Conservation (phyloP, 2,888 invertebrate genomes). For the Cheilosia scutellata region DNA sequence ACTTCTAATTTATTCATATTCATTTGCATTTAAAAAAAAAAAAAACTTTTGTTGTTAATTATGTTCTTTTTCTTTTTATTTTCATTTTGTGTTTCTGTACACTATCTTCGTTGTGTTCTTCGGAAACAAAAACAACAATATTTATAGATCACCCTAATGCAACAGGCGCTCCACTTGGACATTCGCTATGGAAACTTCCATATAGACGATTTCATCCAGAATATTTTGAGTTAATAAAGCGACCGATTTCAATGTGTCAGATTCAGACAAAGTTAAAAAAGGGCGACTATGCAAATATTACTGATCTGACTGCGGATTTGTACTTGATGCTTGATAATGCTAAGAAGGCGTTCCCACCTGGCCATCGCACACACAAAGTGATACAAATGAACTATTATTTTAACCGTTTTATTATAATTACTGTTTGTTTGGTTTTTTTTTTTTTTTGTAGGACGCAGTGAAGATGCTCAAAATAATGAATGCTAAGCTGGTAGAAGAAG, state of each 20-base stretch:
- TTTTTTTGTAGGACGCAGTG: conserved; percentile 88
- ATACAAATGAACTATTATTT: background rate
- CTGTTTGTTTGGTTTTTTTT: background rate
- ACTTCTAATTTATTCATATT: conserved; percentile 7
- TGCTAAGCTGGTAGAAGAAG: conserved; percentile 87
- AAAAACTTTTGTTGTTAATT: conserved; percentile 65
- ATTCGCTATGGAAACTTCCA: conserved; percentile 97
- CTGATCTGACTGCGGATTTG: conserved; percentile 96
- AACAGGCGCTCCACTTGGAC: conserved; percentile 92
- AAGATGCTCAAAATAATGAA: conserved; percentile 94
- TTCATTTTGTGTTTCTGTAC: conserved; percentile 62
- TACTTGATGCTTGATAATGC: conserved; percentile 99
- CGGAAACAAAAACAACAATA: conserved; percentile 70
- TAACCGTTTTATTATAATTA: background rate
- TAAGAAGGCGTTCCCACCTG: conserved; percentile 93
- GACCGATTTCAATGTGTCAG: conserved; percentile 96
- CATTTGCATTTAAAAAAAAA: conserved; percentile 12
- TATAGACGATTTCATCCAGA: conserved; percentile 96
- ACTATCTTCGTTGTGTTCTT: conserved; percentile 47
- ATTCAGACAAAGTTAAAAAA: conserved; percentile 93
- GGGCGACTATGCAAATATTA: conserved; percentile 92
- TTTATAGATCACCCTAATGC: conserved; percentile 83
- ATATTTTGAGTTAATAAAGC: conserved; percentile 98
- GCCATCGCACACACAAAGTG: conserved; percentile 92
- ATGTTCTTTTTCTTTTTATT: conserved; percentile 63